phyloP scores from a whole-genome alignment of 2,888 invertebrate species.

The Ectemnius lituratus region DNA sequence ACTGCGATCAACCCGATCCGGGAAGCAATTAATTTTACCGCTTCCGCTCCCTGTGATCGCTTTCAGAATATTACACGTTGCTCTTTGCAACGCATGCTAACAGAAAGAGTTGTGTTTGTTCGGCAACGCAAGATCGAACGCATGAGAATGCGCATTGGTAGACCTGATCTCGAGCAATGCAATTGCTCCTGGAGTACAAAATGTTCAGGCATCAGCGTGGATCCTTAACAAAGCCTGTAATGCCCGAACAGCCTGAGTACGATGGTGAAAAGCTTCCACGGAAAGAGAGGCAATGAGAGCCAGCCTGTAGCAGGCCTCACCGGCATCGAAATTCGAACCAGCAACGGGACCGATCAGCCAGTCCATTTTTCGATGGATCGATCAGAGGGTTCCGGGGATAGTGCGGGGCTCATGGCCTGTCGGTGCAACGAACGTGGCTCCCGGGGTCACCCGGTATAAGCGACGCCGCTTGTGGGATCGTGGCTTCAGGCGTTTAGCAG shows the following conservation, averaged over 20 bases:
- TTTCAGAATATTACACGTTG: too few species aligned
- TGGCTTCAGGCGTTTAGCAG: constrained; percentile 73
- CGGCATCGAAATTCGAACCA: constrained; percentile 36
- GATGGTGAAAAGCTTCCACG: constrained; percentile 18
- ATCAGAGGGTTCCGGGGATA: constrained; percentile 28
- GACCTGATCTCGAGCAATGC: neutral
- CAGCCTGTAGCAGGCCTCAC: neutral
- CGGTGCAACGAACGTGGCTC: constrained; percentile 60
- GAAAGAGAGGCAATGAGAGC: neutral
- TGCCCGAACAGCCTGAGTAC: constrained; percentile 2
- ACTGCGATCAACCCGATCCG: neutral
- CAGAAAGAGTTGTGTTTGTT: too few species aligned
- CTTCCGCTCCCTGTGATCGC: too few species aligned
- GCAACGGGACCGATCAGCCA: constrained; percentile 47
- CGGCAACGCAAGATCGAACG: too few species aligned
- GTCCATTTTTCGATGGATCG: constrained; percentile 57
- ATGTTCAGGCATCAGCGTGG: neutral
- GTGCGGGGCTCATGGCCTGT: constrained; percentile 35
- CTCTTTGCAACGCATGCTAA: too few species aligned
- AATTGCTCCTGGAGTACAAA: neutral
- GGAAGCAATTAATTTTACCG: neutral
- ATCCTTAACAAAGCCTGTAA: constrained; percentile 13
- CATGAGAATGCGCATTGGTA: too few species aligned
- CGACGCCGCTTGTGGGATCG: constrained; percentile 69
- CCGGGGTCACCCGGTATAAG: constrained; percentile 70